phyloP scores from a whole-genome alignment of 2,113 vertebrate species.

The Dromas ardeola region DNA sequence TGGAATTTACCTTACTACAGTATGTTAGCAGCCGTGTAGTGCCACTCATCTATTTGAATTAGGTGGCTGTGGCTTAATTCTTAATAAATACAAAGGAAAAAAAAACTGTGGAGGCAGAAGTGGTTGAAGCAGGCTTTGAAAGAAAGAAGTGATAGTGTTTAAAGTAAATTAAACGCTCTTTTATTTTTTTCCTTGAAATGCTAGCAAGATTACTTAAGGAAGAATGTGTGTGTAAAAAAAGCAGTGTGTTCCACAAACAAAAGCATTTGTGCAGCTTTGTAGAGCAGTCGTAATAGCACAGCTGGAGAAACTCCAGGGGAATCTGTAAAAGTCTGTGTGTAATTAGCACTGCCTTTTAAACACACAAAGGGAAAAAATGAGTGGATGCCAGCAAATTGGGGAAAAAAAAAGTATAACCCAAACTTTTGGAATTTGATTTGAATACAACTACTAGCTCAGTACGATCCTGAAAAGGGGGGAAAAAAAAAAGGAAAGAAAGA shows the following conservation, averaged over 20 bases:
- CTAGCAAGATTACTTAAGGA: background rate
- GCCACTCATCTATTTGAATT: background rate
- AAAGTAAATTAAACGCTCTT: background rate
- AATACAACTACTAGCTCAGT: background rate
- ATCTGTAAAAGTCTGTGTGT: background rate
- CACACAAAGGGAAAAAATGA: background rate
- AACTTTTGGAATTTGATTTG: background rate
- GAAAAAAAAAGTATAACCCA: background rate
- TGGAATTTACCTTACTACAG: background rate
- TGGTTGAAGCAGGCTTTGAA: background rate
- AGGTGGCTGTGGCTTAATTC: background rate
- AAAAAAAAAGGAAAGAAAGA: background rate
- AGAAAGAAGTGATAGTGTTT: background rate
- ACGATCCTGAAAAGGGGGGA: background rate
- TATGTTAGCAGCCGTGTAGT: background rate
- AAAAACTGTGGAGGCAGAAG: background rate
- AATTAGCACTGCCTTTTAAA: conserved; percentile 8
- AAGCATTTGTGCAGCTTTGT: conserved; percentile 4
- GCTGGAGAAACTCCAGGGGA: conserved; percentile 18
- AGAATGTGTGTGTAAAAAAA: background rate
- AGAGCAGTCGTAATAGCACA: background rate
- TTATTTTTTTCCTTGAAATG: background rate
- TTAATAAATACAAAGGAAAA: background rate
- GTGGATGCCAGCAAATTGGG: background rate
- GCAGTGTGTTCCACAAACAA: background rate